Evolutionary conservation across 1,140 invertebrate species (phyloP), one percentile per base, ranked within the genome.

Genomic region (Sitobion miscanthi): DNA sequence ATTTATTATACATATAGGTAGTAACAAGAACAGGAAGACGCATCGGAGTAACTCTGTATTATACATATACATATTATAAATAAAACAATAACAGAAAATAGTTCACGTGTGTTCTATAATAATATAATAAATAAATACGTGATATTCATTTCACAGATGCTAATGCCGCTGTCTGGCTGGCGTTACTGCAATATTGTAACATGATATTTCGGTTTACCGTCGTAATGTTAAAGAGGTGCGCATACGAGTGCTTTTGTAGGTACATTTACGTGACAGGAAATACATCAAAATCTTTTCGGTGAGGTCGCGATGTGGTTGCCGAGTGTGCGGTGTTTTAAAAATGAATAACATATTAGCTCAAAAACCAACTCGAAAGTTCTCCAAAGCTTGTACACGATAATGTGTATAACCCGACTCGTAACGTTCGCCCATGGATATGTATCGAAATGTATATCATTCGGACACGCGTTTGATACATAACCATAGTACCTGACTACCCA

Each of bases 81-180:
- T n/a, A 77, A 77, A 77, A 77, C 30, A 77, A 77, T 35, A 77
- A 77, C 62, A 35, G 62, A 35, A 77, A 35, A 77, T 77, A n/a
- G 62, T 77, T 77, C 11, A 4, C n/a, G 62, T 17, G 30, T 77
- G n/a, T 25, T 25, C 23, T 25, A 25, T 57, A 9, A 25, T 57
- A 9, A 77, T 77, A 35, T 77, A 77, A 77, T n/a, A 77, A 69
- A 77, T 77, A 77, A 77, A 77, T 77, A 77, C 62, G 62, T 77
- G 30, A 77, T 77, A 77, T 77, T 77, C n/a, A 35, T 77, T 77
- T 77, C n/a, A 77, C 17, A 77, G 62, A 77, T 77, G 62, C 62
- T 77, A n/a, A 77, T 77, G 62, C 30, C n/a, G 14, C 1, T 77
- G n/a, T 30, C 30, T n/a, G 62, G 62, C n/a, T 35, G 14, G 30